phyloP scores from a whole-genome alignment of 2,888 invertebrate species.

The Mesoligia furuncula region DNA sequence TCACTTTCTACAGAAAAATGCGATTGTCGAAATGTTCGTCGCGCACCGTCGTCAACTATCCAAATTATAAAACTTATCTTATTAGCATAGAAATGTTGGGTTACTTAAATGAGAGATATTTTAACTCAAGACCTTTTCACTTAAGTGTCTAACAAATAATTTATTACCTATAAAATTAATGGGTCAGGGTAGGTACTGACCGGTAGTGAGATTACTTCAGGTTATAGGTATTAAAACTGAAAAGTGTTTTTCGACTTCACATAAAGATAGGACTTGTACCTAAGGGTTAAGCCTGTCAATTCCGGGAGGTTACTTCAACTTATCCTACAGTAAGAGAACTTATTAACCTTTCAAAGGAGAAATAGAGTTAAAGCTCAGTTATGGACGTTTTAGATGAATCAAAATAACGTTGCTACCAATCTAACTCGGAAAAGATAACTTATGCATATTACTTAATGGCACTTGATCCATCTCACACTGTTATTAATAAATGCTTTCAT shows the following conservation, averaged over 20 bases:
- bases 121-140: not conserved
- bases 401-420: not conserved
- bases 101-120: slow-evolving; percentile 9
- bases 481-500: not conserved
- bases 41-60: slow-evolving; percentile 46
- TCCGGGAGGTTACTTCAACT: not conserved
- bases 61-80: slow-evolving; percentile 29
- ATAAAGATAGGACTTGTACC: not conserved
- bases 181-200: not conserved
- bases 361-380: not conserved
- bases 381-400: not conserved
- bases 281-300: not conserved
- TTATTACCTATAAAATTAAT: not conserved
- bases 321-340: not conserved
- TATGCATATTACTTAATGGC: not conserved
- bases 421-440: not conserved
- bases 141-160: not conserved
- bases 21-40: slow-evolving; percentile 73
- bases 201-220: not conserved
- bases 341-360: not conserved
- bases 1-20: slow-evolving; percentile 88
- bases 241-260: not conserved
- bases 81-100: slow-evolving; percentile 26
- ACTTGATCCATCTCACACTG: slow-evolving; percentile 2
- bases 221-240: not conserved